Evolutionary conservation across 2,888 invertebrate species (phyloP).

Genomic region (Lycophotia porphyrea): DNA sequence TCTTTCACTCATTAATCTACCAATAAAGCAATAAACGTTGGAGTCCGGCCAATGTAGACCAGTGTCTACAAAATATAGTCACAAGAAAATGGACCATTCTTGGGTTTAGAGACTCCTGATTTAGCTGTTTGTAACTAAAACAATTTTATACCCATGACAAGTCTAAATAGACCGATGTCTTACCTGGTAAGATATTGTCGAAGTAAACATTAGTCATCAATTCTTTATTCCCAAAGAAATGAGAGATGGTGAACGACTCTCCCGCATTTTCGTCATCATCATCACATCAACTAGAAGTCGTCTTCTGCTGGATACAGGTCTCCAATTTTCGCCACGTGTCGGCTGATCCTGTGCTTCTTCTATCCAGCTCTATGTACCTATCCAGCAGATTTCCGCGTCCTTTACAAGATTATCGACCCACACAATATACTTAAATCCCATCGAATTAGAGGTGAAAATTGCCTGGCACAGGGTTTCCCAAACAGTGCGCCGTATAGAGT

Average conservation of each 20-base stretch:
- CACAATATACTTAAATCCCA: background rate
- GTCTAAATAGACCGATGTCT: background rate
- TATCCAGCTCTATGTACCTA: background rate
- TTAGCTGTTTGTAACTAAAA: slow-evolving; percentile 16
- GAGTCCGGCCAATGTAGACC: slow-evolving; percentile 37
- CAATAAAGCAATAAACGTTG: slow-evolving; percentile 37
- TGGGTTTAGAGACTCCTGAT: background rate
- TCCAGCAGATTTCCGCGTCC: background rate
- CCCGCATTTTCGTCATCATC: background rate
- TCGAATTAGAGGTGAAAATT: background rate
- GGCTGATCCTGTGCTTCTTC: background rate
- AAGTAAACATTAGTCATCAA: background rate
- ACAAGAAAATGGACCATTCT: slow-evolving; percentile 1
- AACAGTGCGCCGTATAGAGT: too few species aligned
- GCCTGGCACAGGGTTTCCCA: too few species aligned
- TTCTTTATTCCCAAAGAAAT: background rate
- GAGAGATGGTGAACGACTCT: background rate
- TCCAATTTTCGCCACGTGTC: background rate
- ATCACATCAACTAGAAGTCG: too few species aligned
- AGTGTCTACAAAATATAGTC: slow-evolving; percentile 21
- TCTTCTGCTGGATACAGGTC: too few species aligned
- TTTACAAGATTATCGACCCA: background rate
- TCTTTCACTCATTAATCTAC: slow-evolving; percentile 32
- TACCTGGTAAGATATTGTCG: background rate
- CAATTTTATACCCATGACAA: background rate